A percentile compares a stretch with the other conserved stretches of the same genome.
Conservation (phyloP, 2,888 invertebrate species). For the Mellilla xanthometata region DNA sequence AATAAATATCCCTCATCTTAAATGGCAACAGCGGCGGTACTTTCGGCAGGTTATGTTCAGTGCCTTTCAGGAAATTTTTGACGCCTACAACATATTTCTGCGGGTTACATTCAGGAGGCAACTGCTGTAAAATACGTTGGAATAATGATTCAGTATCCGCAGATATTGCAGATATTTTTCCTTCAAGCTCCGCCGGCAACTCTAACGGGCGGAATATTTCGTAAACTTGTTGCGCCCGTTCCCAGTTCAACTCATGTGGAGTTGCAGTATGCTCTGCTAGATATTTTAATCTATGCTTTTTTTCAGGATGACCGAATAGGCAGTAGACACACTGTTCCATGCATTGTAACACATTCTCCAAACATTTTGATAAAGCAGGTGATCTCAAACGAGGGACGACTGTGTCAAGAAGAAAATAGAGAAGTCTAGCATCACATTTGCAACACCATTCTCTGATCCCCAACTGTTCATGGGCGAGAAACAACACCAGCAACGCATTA, state of each 20-base stretch:
- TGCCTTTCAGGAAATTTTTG: constrained; percentile 86
- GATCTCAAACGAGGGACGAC: constrained; percentile 87
- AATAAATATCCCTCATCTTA: constrained; percentile 90
- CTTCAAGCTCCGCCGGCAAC: constrained; percentile 93
- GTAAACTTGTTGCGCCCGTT: constrained; percentile 88
- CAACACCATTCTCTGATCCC: constrained; percentile 91
- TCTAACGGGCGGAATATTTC: constrained; percentile 91
- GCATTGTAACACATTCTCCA: constrained; percentile 88
- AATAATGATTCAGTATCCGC: constrained; percentile 90
- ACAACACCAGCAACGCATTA: constrained; percentile 88
- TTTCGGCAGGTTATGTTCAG: constrained; percentile 76
- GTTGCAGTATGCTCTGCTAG: constrained; percentile 90
- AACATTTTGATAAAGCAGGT: constrained; percentile 83
- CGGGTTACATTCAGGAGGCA: constrained; percentile 87
- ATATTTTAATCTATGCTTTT: constrained; percentile 83
- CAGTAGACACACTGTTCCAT: constrained; percentile 93
- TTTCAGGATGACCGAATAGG: constrained; percentile 91
- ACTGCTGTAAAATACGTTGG: constrained; percentile 85
- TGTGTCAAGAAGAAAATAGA: constrained; percentile 89
- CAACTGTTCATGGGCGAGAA: constrained; percentile 92
- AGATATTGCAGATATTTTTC: constrained; percentile 88
- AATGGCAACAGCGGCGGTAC: constrained; percentile 80
- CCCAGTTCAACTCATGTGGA: constrained; percentile 87
- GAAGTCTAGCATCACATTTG: constrained; percentile 88
- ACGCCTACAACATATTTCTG: constrained; percentile 84